These are phyloP conservation scores for Atta texana DNA, from an alignment of 1,140 invertebrate species.

Conservation along the genomic window DNA sequence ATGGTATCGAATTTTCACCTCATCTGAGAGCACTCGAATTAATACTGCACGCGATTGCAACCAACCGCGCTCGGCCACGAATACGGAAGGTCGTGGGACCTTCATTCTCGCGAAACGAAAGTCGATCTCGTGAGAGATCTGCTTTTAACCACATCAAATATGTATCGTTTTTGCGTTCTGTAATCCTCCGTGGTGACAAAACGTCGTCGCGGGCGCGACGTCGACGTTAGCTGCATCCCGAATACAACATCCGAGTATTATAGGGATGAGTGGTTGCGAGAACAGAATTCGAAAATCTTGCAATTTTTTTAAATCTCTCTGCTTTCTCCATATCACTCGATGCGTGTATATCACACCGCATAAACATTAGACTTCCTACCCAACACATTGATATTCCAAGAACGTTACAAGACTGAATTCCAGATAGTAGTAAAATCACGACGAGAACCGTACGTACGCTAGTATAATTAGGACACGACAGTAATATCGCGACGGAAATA, in stretches of 20 bases:
- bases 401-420: background rate
- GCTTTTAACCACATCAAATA: constrained; percentile 60
- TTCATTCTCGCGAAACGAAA: constrained; percentile 62
- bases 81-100: constrained; percentile 64
- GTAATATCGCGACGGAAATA: constrained; percentile 60
- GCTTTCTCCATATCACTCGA: background rate
- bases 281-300: background rate
- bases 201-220: background rate
- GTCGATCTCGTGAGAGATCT: constrained; percentile 65
- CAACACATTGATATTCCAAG: background rate
- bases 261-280: background rate
- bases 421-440: constrained; percentile 17
- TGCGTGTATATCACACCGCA: background rate
- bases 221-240: background rate
- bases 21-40: constrained; percentile 80
- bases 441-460: background rate
- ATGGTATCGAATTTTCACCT: constrained; percentile 82
- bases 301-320: background rate
- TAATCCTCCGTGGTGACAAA: constrained; percentile 19
- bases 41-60: constrained; percentile 79
- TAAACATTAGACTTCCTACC: background rate
- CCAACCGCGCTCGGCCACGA: constrained; percentile 54
- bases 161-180: constrained; percentile 32
- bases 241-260: background rate
- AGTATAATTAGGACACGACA: constrained; percentile 55